Evolutionary conservation across 2,113 vertebrate genomes (phyloP).

Genomic region (Chlorodrepanis virens): DNA sequence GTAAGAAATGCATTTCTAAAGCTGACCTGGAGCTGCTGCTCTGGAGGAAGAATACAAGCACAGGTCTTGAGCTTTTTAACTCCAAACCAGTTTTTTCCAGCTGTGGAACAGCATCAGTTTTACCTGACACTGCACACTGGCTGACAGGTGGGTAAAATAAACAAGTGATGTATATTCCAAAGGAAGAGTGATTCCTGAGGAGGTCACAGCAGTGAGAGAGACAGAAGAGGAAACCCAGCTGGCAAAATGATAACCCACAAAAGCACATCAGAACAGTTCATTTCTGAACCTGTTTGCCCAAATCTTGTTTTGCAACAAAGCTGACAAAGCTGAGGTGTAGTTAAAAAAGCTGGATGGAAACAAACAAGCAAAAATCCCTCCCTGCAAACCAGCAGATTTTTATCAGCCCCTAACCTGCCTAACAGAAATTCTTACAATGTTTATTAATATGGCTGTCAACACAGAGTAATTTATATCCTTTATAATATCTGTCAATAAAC

Average conservation of each 20-base stretch:
- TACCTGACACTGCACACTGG: neutral
- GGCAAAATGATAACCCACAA: neutral
- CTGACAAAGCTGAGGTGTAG: neutral
- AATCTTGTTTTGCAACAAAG: neutral
- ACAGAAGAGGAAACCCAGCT: neutral
- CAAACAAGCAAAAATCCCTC: neutral
- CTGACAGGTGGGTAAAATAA: conserved; percentile 31
- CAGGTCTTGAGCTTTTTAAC: neutral
- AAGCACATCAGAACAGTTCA: neutral
- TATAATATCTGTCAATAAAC: neutral
- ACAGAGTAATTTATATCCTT: neutral
- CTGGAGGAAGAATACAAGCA: conserved; percentile 2
- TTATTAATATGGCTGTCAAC: neutral
- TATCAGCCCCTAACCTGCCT: neutral
- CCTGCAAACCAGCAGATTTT: neutral
- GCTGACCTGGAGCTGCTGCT: conserved; percentile 52
- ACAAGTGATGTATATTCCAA: neutral
- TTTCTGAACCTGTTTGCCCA: neutral
- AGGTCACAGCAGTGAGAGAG: neutral
- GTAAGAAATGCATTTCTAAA: neutral
- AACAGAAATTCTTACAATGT: neutral
- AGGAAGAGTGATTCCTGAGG: neutral
- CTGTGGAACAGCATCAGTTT: neutral
- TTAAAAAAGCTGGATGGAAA: neutral
- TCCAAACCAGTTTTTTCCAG: neutral